A percentile compares a stretch with the other conserved stretches of the same genome.
phyloP scores from a whole-genome alignment of 2,888 invertebrate genomes.

The Enchytraeus crypticus region DNA sequence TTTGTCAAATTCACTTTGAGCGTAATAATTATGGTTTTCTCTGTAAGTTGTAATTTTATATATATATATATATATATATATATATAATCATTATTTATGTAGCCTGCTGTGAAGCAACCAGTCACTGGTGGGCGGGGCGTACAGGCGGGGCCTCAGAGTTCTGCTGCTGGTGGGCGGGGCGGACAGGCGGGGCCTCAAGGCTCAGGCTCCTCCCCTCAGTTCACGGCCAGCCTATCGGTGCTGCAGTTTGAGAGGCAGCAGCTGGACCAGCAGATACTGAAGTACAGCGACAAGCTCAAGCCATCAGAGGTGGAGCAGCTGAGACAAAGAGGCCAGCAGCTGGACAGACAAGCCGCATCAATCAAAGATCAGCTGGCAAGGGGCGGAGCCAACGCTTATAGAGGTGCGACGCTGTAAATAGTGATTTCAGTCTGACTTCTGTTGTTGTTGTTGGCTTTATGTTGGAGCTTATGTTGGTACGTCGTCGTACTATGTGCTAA shows the following conservation, averaged over 20 bases:
- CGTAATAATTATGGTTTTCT: too few species aligned
- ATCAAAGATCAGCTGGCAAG: slow-evolving; percentile 26
- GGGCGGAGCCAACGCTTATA: neutral
- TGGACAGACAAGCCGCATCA: slow-evolving; percentile 38
- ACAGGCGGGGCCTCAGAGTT: neutral
- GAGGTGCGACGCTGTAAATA: too few species aligned
- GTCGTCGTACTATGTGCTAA: too few species aligned
- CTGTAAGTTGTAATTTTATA: too few species aligned
- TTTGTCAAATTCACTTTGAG: too few species aligned
- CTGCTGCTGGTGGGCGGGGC: neutral
- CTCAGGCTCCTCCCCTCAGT: neutral
- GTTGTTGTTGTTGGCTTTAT: too few species aligned
- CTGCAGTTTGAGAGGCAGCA: slow-evolving; percentile 43
- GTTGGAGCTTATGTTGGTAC: too few species aligned
- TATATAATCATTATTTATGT: too few species aligned
- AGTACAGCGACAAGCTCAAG: slow-evolving; percentile 37
- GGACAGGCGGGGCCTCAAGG: neutral
- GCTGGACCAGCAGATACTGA: slow-evolving; percentile 42
- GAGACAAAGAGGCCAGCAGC: slow-evolving; percentile 36
- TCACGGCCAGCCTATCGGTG: slow-evolving; percentile 40
- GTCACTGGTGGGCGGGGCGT: too few species aligned
- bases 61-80: too few species aligned
- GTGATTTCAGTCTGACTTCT: too few species aligned
- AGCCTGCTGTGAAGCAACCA: too few species aligned
- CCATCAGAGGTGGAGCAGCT: slow-evolving; percentile 34